Base-by-base conservation (phyloP, 2,888 invertebrate species). In the Diachrysia chrysitis region DNA sequence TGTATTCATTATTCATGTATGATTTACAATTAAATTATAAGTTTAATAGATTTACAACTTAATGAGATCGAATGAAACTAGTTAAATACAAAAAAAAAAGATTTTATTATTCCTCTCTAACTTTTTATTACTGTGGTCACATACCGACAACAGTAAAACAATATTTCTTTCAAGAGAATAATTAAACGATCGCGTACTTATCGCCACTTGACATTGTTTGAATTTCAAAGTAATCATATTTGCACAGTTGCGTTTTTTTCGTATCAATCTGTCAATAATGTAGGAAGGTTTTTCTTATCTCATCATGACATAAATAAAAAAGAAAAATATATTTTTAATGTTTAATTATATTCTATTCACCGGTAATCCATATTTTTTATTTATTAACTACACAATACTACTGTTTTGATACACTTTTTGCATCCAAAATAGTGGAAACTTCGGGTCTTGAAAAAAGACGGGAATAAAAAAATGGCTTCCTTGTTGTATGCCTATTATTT, bases 201-300 rank as follows among this genome's bases (percentile, higher is more conserved):
- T 63, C 46, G 35, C 35, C 9, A 58, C 56, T 61, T 58, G 70
- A 64, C 66, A 63, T 58, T 61, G 58, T 65, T 56, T 42, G 21
- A 58, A 58, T 79, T 64, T 55, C 53, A 51, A 60, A 51, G 35
- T 59, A 60, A 16, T 42, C 35, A 61, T 58, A 79, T 68, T 78
- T 69, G 54, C 37, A 25, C 61, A 73, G 65, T 55, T 72, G 72
- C 58, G 23, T 42, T 14, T 76, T 42, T 42, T 68, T 46, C 21
- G 25, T 59, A 54, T 58, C 35, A 61, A n/a, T 58, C 37, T 54
- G 59, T 55, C 58, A 71, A 46, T 60, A 58, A 42, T 70, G 37
- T 59, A 35, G 42, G 66, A 37, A 61, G 60, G 55, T 51, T 59
- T 48, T 48, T 23, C 21, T 25, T 10, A 17, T 16, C 19, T 35